Conservation (phyloP, 2,113 vertebrate species). For the Sorex araneus region DNA sequence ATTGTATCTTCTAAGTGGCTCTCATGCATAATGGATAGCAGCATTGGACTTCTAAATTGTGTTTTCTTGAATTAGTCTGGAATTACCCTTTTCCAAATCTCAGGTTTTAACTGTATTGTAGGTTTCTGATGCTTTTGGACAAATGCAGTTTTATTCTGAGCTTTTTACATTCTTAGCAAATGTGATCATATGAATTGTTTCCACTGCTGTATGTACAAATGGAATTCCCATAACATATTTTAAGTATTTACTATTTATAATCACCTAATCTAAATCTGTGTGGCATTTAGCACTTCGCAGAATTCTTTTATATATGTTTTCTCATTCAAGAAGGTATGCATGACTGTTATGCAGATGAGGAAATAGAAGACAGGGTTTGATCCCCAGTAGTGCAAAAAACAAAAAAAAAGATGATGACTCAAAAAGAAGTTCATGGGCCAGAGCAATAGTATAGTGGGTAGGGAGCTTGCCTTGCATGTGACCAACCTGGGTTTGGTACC, state of each 20-base stretch:
- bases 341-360: conserved; percentile 9
- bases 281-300: conserved; percentile 14
- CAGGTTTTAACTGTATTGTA: background rate
- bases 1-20: background rate
- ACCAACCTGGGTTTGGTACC: too few species aligned
- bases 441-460: too few species aligned
- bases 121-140: conserved; percentile 57
- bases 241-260: conserved; percentile 33
- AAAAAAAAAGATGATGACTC: background rate
- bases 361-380: background rate
- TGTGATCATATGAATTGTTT: conserved; percentile 47
- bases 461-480: too few species aligned
- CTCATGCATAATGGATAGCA: too few species aligned
- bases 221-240: conserved; percentile 50
- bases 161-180: conserved; percentile 51
- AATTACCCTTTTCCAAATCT: conserved; percentile 42
- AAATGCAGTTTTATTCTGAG: conserved; percentile 3
- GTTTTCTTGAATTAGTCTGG: conserved; percentile 41
- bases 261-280: conserved; percentile 16
- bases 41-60: too few species aligned
- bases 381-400: background rate
- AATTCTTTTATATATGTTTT: conserved; percentile 39
- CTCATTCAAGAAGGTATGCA: conserved; percentile 43
- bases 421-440: too few species aligned
- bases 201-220: conserved; percentile 56